These are phyloP conservation scores for Grammomys dolichurus DNA, from an alignment of 2,113 vertebrate genomes.

Conservation along the genomic window DNA sequence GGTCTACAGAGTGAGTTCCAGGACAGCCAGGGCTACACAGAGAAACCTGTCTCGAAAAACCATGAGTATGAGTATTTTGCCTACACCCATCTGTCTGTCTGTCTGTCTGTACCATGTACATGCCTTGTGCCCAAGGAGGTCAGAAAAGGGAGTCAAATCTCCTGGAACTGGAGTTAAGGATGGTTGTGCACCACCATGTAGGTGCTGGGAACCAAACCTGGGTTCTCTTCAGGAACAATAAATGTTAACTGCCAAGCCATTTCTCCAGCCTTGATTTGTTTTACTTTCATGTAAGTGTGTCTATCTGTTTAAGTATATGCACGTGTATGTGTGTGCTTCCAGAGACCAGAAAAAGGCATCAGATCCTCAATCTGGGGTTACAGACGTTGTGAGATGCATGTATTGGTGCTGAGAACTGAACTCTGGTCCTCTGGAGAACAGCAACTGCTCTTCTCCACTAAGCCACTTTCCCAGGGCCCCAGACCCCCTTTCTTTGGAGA, in stretches of 20 bases:
- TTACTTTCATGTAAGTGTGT: not conserved
- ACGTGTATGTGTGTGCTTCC: not conserved
- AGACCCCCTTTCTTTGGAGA: not conserved
- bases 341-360: not conserved
- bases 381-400: not conserved
- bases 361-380: not conserved
- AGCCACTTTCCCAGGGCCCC: no score
- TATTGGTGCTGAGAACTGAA: not conserved
- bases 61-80: not conserved
- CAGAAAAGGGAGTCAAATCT: not conserved
- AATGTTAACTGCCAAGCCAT: not conserved
- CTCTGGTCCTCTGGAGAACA: not conserved
- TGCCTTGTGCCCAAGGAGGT: not conserved
- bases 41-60: no score
- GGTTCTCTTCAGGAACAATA: not conserved
- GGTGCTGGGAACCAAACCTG: not conserved
- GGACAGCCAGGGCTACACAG: no score
- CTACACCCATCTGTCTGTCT: no score
- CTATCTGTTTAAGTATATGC: not conserved
- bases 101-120: not conserved
- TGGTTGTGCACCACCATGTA: not conserved
- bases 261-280: not conserved
- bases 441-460: not conserved
- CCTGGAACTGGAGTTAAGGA: not conserved
- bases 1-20: no score